Conservation (phyloP, 2,797 vertebrate species). For the Coreius guichenoti region DNA sequence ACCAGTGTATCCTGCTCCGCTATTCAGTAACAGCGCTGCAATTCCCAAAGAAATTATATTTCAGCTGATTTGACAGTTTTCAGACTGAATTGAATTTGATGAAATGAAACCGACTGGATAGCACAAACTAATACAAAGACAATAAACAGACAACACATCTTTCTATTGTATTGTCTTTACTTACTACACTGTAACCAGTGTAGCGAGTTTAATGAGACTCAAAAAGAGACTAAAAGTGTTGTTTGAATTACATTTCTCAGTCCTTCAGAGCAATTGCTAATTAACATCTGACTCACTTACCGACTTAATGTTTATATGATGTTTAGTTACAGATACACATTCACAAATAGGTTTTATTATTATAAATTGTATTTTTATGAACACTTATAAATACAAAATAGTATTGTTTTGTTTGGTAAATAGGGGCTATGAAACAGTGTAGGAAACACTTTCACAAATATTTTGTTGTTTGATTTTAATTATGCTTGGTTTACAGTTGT, state of each 20-base stretch:
- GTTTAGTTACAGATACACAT: neutral
- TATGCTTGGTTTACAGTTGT: too few species aligned
- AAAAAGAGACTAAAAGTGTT: neutral
- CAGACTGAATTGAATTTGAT: neutral
- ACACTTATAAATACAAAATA: too few species aligned
- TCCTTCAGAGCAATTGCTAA: neutral
- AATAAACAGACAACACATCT: neutral
- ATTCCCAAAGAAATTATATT: neutral
- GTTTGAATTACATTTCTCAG: neutral
- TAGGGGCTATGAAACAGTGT: neutral
- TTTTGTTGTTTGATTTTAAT: neutral
- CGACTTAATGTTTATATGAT: neutral
- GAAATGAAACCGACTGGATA: neutral
- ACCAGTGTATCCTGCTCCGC: neutral
- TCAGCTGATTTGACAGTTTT: neutral
- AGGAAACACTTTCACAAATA: neutral
- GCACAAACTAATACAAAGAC: neutral
- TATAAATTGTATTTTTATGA: neutral
- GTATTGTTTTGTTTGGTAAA: neutral
- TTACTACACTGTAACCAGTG: neutral
- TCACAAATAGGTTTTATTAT: conserved; percentile 3
- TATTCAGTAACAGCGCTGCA: neutral
- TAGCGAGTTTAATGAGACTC: neutral
- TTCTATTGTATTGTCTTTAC: neutral
- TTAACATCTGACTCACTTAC: neutral